Percentiles rank a stretch among this genome's conserved stretches.
phyloP scores from a whole-genome alignment of 2,888 invertebrate species.

The Tryphoninae sp. region DNA sequence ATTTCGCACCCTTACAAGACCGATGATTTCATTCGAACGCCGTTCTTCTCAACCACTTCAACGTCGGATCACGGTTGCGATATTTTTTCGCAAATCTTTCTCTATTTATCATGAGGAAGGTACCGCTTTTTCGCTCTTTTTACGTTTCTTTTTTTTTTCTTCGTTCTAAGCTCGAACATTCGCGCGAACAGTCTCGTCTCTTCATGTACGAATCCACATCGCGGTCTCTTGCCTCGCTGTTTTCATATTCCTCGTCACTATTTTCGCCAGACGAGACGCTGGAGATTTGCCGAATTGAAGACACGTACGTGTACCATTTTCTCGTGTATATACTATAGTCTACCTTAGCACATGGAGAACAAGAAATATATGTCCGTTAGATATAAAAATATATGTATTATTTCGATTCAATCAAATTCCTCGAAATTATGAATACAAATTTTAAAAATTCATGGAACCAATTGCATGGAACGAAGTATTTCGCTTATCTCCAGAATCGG shows the following conservation, averaged over 20 bases:
- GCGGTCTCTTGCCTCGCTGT: constrained; percentile 20
- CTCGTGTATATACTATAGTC: constrained; percentile 29
- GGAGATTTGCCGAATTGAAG: constrained; percentile 64
- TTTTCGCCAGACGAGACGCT: constrained; percentile 59
- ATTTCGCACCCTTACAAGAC: background rate
- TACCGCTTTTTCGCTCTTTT: constrained; percentile 26
- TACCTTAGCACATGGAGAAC: background rate
- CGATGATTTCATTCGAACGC: constrained; percentile 35
- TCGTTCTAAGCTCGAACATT: constrained; percentile 21
- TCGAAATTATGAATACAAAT: too few species aligned
- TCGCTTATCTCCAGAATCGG: constrained; percentile 8
- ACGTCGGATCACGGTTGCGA: constrained; percentile 68
- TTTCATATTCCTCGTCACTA: constrained; percentile 61
- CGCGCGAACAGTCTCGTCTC: constrained; percentile 26
- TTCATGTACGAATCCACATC: constrained; percentile 30
- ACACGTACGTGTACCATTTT: constrained; percentile 59
- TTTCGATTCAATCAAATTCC: background rate
- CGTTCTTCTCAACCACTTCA: constrained; percentile 2
- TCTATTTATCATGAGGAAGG: constrained; percentile 76
- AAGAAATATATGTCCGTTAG: background rate
- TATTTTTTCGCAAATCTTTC: constrained; percentile 78
- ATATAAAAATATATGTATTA: background rate
- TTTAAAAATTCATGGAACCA: constrained; percentile 4
- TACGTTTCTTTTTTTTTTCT: constrained; percentile 16
- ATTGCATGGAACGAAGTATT: background rate